Evolutionary conservation across 2,797 vertebrate genomes (phyloP), one percentile per base, ranked within the genome.

Genomic region (Rhinophrynus dorsalis): DNA sequence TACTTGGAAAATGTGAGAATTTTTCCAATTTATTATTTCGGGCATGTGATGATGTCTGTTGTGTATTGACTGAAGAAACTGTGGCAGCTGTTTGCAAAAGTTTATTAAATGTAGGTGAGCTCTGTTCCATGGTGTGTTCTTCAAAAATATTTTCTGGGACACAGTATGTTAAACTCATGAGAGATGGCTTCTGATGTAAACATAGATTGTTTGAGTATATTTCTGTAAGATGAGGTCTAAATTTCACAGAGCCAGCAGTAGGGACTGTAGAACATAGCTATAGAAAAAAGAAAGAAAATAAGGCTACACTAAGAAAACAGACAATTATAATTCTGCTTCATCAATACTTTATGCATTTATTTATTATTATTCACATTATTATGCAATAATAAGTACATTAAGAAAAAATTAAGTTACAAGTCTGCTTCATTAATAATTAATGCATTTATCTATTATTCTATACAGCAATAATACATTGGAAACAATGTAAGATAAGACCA

Each of bases 171-270:
- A 54, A 78, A 48, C n/a, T 64, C 47, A 60, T 76, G 80, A 30
- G 59, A 74, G n/a, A n/a, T 44, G 40, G 40, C 3, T 47, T 61
- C 68, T 83, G 79, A 17, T 60, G 75, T 77, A 77, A 33, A 78
- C 76, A 86, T 82, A 74, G 79, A 77, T 86, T 89, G 85, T 81
- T 75, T 85, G 85, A 79, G 86, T 84, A 82, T 82, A 83, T 87
- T 74, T 69, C 61, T 80, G 79, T 68, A 83, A 82, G 80, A 81
- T 83, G 81, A 81, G 80, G 44, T 82, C 85, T 85, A 87, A 78
- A 79, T 83, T 80, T 82, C 80, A 84, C 82, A 79, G 84, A 82
- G 79, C 71, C 87, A 87, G 80, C 85, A 70, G 82, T 68, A 82
- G 83, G 81, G 79, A 85, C 67, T 86, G 83, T 45, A 82, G 82